Percentiles rank a stretch among this genome's conserved stretches.
phyloP scores from a whole-genome alignment of 2,797 vertebrate species.

The Spinus olivaceus region DNA sequence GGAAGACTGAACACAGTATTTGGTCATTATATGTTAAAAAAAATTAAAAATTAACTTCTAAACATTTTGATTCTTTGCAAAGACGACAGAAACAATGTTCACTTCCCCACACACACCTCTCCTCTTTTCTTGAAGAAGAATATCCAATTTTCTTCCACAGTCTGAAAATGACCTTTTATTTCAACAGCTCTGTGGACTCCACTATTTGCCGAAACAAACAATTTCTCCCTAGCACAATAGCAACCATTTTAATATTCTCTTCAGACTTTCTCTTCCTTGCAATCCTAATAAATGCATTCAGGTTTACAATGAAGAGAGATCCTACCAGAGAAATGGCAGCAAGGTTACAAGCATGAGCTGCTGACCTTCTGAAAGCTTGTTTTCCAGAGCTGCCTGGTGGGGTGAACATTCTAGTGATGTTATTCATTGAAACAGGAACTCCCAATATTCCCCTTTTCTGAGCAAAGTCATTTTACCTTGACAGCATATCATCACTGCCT shows the following conservation, averaged over 20 bases:
- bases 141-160: background rate
- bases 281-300: constrained; percentile 52
- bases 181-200: constrained; percentile 18
- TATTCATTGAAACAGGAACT: constrained; percentile 41
- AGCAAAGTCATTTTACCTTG: constrained; percentile 54
- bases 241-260: constrained; percentile 63
- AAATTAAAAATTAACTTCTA: background rate
- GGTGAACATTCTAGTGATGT: constrained; percentile 21
- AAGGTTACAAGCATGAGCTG: constrained; percentile 40
- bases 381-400: constrained; percentile 46
- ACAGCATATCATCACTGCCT: constrained; percentile 33
- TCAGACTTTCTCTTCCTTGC: constrained; percentile 29
- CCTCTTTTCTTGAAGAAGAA: background rate
- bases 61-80: background rate
- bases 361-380: constrained; percentile 56
- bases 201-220: constrained; percentile 28
- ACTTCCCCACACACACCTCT: background rate
- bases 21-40: background rate
- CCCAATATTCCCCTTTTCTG: constrained; percentile 4
- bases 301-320: constrained; percentile 33
- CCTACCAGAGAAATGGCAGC: constrained; percentile 51
- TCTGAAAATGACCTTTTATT: constrained; percentile 56
- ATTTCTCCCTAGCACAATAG: constrained; percentile 32
- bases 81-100: background rate
- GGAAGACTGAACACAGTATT: background rate